phyloP scores from a whole-genome alignment of 1,140 invertebrate genomes.

The Anthonomus grandis region DNA sequence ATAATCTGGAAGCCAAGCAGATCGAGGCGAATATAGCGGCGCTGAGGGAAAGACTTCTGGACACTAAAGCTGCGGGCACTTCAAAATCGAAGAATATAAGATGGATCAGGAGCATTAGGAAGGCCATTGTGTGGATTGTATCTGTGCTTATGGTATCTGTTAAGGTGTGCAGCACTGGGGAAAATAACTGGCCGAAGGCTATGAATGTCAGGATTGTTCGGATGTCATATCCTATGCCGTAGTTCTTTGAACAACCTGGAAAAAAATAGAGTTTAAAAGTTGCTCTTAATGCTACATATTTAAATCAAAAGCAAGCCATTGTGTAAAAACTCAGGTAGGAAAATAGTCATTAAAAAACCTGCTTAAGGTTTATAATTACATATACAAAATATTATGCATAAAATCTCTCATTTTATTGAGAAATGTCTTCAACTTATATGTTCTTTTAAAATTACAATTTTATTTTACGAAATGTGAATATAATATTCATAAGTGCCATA shows the following conservation, averaged over 20 bases:
- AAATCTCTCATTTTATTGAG: too few species aligned
- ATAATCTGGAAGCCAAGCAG: conserved; percentile 87
- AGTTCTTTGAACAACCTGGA: conserved; percentile 11
- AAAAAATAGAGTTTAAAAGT: not conserved
- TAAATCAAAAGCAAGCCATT: too few species aligned
- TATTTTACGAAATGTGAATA: too few species aligned
- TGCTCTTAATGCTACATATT: too few species aligned
- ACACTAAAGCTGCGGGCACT: conserved; percentile 73
- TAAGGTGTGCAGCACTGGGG: conserved; percentile 88
- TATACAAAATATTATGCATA: too few species aligned
- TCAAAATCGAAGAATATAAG: conserved; percentile 92
- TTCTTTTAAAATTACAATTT: too few species aligned
- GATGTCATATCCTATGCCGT: conserved; percentile 39
- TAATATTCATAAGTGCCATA: too few species aligned
- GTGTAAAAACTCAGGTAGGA: too few species aligned
- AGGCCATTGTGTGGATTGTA: conserved; percentile 90
- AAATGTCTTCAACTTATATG: too few species aligned
- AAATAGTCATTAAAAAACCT: too few species aligned
- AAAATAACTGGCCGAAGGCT: conserved; percentile 79
- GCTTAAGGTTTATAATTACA: too few species aligned
- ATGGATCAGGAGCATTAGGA: conserved; percentile 84
- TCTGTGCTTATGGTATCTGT: conserved; percentile 96
- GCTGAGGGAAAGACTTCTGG: conserved; percentile 82
- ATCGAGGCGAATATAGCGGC: conserved; percentile 90
- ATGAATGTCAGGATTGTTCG: conserved; percentile 74